Conservation (phyloP, 2,888 invertebrate genomes). For the Myathropa florea region DNA sequence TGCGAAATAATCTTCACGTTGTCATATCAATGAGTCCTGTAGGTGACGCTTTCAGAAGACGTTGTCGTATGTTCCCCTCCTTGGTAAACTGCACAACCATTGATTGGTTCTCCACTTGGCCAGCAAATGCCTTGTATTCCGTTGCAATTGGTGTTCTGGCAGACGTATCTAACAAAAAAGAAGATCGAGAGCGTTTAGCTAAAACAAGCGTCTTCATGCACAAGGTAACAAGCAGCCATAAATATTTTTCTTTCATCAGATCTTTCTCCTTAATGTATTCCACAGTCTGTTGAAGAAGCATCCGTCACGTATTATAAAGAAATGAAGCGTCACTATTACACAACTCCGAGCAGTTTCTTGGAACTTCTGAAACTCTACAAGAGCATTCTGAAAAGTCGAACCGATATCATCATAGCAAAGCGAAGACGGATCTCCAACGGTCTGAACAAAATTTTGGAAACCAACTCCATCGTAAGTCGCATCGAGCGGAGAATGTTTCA, state of each 20-base stretch:
- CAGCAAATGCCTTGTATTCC: conserved; percentile 91
- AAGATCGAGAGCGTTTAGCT: conserved; percentile 82
- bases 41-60: conserved; percentile 91
- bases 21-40: conserved; percentile 96
- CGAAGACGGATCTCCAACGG: conserved; percentile 89
- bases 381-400: conserved; percentile 86
- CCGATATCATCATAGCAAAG: conserved; percentile 84
- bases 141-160: conserved; percentile 89
- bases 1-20: conserved; percentile 91
- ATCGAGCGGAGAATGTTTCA: background rate
- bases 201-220: conserved; percentile 88
- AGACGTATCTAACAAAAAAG: conserved; percentile 82
- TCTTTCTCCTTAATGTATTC: background rate
- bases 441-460: conserved; percentile 81
- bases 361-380: conserved; percentile 91
- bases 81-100: conserved; percentile 96
- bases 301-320: conserved; percentile 89
- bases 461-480: conserved; percentile 77
- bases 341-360: conserved; percentile 94
- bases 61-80: conserved; percentile 96
- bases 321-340: conserved; percentile 92
- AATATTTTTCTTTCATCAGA: background rate
- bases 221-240: conserved; percentile 80
- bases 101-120: conserved; percentile 97
- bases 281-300: conserved; percentile 89